Base-by-base conservation (phyloP, 2,113 vertebrate genomes). In the Cyanocitta stelleri region DNA sequence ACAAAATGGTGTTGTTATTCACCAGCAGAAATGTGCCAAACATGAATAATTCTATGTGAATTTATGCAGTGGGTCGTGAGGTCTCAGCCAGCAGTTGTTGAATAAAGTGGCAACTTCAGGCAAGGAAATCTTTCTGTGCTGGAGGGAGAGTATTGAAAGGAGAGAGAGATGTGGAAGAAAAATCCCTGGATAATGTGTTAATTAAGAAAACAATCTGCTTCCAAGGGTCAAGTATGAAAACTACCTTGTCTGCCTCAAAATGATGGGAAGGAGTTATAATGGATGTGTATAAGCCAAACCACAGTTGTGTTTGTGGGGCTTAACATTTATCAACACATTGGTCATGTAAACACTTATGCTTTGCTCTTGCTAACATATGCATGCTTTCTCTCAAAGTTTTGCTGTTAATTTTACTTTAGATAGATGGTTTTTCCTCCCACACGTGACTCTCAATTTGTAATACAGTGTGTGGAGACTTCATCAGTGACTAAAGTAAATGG, bases 391-490 rank as follows among this genome's bases (percentile, higher is more conserved):
- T 80, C 56, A 46, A 87, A 90, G 89, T 92, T 97, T 95, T 79
- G 64, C 82, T 88, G 26, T 95, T 97, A 93, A 87, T 96, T 97
- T 97, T 96, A 83, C 52, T 96, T 90, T 30, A 96, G 61, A 93
- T 89, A 72, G 72, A 89, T 87, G 55, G 4, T 54, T 80, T 95
- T 83, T 93, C 54, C 72, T 96, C 59, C 89, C 82, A 87, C 66
- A 58, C 91, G 55, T 97, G 93, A 94, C 79, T 98, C 75, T 87
- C 4, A 19, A 59, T 55, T 90, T 92, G 26, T 96, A 77, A 90
- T 76, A 14, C 5, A 84, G 58, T 75, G n/a, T 49, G 20, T 46
- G 49, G 83, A 93, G 82, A 72, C 91, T 92, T 79, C 71, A 85
- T 67, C 41, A 51, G 85, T 81, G 63, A 77, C 64, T 81, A 21